Base-by-base conservation (phyloP, 2,113 vertebrate species). In the Thinocorus orbignyianus region DNA sequence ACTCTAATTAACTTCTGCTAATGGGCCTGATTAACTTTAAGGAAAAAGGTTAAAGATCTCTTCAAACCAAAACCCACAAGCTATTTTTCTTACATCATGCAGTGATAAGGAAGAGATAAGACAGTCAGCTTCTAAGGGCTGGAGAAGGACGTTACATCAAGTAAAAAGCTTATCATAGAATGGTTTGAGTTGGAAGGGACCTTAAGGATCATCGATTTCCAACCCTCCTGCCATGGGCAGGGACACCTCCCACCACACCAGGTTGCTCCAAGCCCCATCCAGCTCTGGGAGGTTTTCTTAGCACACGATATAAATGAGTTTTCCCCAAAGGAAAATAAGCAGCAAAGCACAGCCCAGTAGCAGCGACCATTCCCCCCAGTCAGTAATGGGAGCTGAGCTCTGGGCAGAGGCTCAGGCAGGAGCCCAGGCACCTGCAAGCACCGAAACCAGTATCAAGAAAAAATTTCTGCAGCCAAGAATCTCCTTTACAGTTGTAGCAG, bases 11-110 rank as follows among this genome's bases (percentile, higher is more conserved):
- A 42, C 46, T 74, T 68, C 76, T 77, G 78, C 61, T 95, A 97
- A 97, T 41, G 92, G 61, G 72, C n/a, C 66, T 44, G 88, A 95
- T 95, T 97, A 95, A 96, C 90, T 76, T 93, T 71, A 93, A 44
- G 68, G 87, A 66, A 60, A 79, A 94, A 96, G 94, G 79, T 95
- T 94, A 95, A 91, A 95, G 70, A 25, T 31, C 52, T 80, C 91
- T 55, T 78, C 77, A n/a, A 71, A 81, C 62, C 83, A 25, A 33
- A 60, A 78, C 2, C 8, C 58, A 28, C 9, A 7, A 82, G 61
- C 62, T 35, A 44, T 37, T 76, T 39, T 69, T 30, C 51, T 84
- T 39, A 1, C 22, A 5, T 24, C 51, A 60, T 31, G 60, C 46
- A 55, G 86, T 1, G 37, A 23, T 25, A 24, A 13, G 10, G 35